Conservation (phyloP, 2,888 invertebrate species). For the Stegophylla sp. region DNA sequence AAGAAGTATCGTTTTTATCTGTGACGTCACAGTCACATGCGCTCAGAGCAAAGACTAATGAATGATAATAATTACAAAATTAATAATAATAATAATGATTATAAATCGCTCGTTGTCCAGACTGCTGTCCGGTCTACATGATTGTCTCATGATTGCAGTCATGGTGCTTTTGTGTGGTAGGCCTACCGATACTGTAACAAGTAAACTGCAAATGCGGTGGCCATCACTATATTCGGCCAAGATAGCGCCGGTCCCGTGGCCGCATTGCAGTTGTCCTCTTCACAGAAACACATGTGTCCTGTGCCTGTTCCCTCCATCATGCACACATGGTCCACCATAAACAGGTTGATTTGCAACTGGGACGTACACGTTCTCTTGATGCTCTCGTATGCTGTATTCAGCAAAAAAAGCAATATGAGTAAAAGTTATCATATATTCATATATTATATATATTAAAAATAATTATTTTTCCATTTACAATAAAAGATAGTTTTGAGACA, state of each 20-base stretch:
- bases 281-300: constrained; percentile 98
- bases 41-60: too few relatives aligned
- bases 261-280: constrained; percentile 91
- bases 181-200: not conserved
- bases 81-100: not conserved
- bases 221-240: not conserved
- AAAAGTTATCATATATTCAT: too few relatives aligned
- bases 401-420: too few relatives aligned
- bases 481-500: too few relatives aligned
- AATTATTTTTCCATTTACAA: too few relatives aligned
- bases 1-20: too few relatives aligned
- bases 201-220: not conserved
- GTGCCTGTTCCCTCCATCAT: constrained; percentile 98
- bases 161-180: too few relatives aligned
- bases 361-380: constrained; percentile 91
- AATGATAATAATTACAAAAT: too few relatives aligned
- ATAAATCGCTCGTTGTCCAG: not conserved
- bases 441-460: too few relatives aligned
- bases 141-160: not conserved
- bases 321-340: constrained; percentile 98
- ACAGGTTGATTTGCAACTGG: constrained; percentile 91
- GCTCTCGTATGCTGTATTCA: constrained; percentile 90
- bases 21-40: too few relatives aligned
- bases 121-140: not conserved
- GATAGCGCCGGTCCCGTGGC: constrained; percentile 4